A percentile compares a stretch with the other conserved stretches of the same genome.
These are phyloP conservation scores for Molossus alvarezi DNA, from an alignment of 2,797 vertebrate genomes.

Conservation along the genomic window DNA sequence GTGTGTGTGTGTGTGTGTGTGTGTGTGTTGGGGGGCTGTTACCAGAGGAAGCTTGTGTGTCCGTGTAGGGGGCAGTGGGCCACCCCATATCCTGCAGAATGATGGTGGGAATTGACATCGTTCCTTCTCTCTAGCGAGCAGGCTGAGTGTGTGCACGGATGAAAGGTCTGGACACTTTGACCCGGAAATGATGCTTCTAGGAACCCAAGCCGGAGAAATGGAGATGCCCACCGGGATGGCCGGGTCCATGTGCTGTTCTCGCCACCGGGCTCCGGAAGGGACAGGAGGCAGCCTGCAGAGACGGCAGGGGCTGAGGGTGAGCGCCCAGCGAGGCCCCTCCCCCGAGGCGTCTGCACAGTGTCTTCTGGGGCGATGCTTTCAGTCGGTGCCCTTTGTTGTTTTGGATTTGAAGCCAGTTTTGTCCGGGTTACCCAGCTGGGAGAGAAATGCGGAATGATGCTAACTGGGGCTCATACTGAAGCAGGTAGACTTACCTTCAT, in stretches of 20 bases:
- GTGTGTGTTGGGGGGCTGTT: too few relatives aligned
- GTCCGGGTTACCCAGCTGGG: neutral
- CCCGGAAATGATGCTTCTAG: neutral
- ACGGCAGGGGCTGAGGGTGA: neutral
- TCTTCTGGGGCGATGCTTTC: neutral
- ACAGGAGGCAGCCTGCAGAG: too few relatives aligned
- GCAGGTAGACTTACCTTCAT: neutral
- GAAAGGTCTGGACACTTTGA: neutral
- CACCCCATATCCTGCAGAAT: accelerated
- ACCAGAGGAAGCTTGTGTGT: neutral
- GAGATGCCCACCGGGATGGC: neutral
- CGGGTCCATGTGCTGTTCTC: neutral
- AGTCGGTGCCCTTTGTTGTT: neutral
- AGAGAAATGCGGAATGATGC: neutral
- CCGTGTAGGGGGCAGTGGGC: accelerated
- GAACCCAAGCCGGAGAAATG: neutral
- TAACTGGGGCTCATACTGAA: accelerated
- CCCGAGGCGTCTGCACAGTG: neutral
- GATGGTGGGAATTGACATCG: too few relatives aligned
- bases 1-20: accelerated
- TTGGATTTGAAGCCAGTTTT: neutral
- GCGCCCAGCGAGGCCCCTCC: too few relatives aligned
- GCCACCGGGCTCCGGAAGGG: neutral
- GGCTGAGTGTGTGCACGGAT: neutral
- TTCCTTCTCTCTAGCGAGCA: neutral